Evolutionary conservation across 2,888 invertebrate genomes (phyloP).

Genomic region (Patella pellucida): DNA sequence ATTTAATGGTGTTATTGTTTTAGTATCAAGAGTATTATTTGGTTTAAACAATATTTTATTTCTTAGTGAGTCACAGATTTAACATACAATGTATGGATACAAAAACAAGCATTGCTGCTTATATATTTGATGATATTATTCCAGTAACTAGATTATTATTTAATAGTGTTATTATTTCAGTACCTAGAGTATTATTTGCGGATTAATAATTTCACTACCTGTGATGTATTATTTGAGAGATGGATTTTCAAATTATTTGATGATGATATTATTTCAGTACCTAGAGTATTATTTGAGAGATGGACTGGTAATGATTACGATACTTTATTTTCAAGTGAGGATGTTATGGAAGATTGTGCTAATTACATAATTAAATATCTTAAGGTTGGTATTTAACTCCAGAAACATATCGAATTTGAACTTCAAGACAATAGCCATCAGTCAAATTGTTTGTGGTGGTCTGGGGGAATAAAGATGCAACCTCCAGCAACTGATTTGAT

Average conservation of each 20-base stretch:
- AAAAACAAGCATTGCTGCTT: too few species aligned
- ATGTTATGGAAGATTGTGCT: conserved; percentile 79
- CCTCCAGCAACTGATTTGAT: too few species aligned
- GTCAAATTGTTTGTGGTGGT: neutral
- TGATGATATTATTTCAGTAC: conserved; percentile 77
- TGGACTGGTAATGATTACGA: conserved; percentile 85
- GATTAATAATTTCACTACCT: too few species aligned
- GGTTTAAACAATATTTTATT: too few species aligned
- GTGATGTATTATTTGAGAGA: too few species aligned
- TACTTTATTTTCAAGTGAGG: conserved; percentile 79
- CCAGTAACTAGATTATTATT: neutral
- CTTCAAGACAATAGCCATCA: neutral
- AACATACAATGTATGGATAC: too few species aligned
- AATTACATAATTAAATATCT: conserved; percentile 78
- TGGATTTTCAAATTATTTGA: neutral
- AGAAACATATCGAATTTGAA: neutral
- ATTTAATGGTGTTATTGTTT: conserved; percentile 62
- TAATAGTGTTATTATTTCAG: conserved; percentile 74
- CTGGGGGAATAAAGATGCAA: too few species aligned
- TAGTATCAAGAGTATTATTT: conserved; percentile 91
- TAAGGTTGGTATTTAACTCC: conserved; percentile 66
- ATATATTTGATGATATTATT: too few species aligned
- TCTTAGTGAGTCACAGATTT: too few species aligned
- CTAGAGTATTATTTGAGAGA: conserved; percentile 89
- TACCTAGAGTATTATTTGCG: conserved; percentile 90